Base-by-base conservation (phyloP, 2,797 vertebrate genomes). In the Rallus crepitans region DNA sequence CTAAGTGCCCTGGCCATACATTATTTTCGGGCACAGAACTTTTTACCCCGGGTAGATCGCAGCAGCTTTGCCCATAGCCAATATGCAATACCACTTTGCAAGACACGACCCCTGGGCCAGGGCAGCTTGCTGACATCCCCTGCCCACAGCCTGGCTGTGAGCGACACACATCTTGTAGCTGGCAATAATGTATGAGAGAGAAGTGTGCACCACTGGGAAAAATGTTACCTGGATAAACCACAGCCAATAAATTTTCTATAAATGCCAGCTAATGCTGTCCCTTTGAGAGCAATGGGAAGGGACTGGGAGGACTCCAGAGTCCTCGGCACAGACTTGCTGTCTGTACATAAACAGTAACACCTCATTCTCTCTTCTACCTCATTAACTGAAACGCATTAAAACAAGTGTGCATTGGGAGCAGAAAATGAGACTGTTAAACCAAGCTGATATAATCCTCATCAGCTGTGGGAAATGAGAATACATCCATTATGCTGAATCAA, bases 311-410 rank as follows among this genome's bases (percentile, higher is more conserved):
- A 80, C 96, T 94, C 92, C 35, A 80, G 86, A 91, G 96, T 50
- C 84, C 94, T 85, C 89, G 0, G 45, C 95, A 77, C 89, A 95
- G 77, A 94, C 97, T 93, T 16, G 25, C 91, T 94, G 96, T 90
- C 97, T 97, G 96, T 96, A 93, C 95, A 95, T 96, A 96, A 98
- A 97, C 96, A 97, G 94, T 96, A 96, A 98, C 97, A 98, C 98
- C 97, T 97, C 97, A 94, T 97, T 96, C 97, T 97, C 97, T 96
- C 98, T 97, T 97, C 97, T 98, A 98, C 96, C 97, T 98, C 98
- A 98, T 98, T 98, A 98, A 98, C 98, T 92, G 97, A 98, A 98
- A 98, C 95, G 93, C 98, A 98, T 98, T 98, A 98, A 98, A 98
- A 98, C 97, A 97, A 97, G 98, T 89, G 96, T 97, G 98, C 97